These are phyloP conservation scores for Drosophila kurseongensis DNA, from an alignment of 1,140 invertebrate species.

Conservation along the genomic window DNA sequence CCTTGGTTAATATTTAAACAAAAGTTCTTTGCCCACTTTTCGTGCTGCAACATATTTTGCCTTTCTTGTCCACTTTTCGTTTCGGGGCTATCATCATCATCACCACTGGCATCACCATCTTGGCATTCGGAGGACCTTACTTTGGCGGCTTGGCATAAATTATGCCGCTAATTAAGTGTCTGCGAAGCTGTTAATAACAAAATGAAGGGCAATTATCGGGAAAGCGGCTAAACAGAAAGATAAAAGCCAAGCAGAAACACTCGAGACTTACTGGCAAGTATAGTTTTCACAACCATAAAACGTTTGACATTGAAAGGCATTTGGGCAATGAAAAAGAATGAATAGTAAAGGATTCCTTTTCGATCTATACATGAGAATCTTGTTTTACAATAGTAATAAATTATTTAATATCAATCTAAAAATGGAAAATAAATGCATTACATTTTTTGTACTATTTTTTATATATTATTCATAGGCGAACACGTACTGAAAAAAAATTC, in stretches of 20 bases:
- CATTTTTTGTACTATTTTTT: not conserved
- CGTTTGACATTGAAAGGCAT: not conserved
- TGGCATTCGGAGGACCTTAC: slow-evolving; percentile 23
- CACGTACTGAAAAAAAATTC: not conserved
- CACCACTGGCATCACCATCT: slow-evolving; percentile 20
- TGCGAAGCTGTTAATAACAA: slow-evolving; percentile 62
- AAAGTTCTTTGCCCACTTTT: slow-evolving; percentile 40
- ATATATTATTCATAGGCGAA: not conserved
- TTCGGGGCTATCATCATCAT: slow-evolving; percentile 16
- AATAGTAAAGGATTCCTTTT: too few relatives aligned
- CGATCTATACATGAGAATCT: too few relatives aligned
- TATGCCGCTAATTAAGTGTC: slow-evolving; percentile 68
- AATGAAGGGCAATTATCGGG: slow-evolving; percentile 66
- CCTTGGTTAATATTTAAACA: slow-evolving; percentile 69
- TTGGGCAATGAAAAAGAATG: not conserved
- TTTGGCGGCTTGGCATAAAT: slow-evolving; percentile 53
- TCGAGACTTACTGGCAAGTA: slow-evolving; percentile 16
- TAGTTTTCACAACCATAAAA: not conserved
- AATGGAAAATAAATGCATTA: not conserved
- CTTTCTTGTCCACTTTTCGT: slow-evolving; percentile 44
- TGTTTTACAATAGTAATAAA: not conserved
- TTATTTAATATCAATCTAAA: not conserved
- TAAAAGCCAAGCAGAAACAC: slow-evolving; percentile 26
- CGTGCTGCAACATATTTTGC: slow-evolving; percentile 40
- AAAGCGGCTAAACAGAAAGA: slow-evolving; percentile 12